phyloP scores from a whole-genome alignment of 2,113 vertebrate genomes.

The Alethe diademata region DNA sequence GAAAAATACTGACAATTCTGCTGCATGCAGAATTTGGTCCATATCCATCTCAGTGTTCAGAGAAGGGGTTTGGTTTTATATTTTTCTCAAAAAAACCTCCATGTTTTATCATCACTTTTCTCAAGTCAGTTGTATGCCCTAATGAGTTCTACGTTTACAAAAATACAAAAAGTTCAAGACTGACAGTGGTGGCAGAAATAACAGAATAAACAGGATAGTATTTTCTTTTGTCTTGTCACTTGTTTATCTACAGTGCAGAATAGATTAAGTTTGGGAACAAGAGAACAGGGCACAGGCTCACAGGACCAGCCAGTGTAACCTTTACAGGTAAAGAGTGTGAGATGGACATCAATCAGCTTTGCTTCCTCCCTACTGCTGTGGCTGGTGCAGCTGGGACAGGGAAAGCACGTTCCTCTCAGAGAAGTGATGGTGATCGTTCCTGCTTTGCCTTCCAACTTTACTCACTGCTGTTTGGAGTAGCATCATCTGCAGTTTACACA shows the following conservation, averaged over 20 bases:
- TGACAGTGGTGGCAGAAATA: constrained; percentile 4
- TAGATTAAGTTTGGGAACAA: neutral
- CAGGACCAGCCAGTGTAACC: neutral
- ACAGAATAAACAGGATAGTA: neutral
- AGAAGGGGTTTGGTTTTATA: neutral
- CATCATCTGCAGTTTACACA: neutral
- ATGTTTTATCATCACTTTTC: neutral
- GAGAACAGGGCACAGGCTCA: neutral
- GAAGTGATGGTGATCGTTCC: neutral
- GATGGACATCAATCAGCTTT: neutral
- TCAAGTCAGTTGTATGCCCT: neutral
- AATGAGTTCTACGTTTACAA: constrained; percentile 14
- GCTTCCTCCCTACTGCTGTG: neutral
- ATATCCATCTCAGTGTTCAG: neutral
- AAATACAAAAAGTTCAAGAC: constrained; percentile 4
- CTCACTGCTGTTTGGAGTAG: neutral
- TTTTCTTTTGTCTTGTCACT: constrained; percentile 21
- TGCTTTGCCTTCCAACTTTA: neutral
- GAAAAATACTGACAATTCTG: neutral
- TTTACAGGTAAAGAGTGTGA: neutral
- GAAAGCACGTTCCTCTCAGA: neutral
- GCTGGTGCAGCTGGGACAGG: neutral
- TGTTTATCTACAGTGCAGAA: neutral
- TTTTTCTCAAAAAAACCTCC: neutral
- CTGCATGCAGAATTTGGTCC: neutral